Percentiles rank a stretch among this genome's conserved stretches.
These are phyloP conservation scores for Apocheima hispidaria DNA, from an alignment of 2,888 invertebrate genomes.

Conservation along the genomic window DNA sequence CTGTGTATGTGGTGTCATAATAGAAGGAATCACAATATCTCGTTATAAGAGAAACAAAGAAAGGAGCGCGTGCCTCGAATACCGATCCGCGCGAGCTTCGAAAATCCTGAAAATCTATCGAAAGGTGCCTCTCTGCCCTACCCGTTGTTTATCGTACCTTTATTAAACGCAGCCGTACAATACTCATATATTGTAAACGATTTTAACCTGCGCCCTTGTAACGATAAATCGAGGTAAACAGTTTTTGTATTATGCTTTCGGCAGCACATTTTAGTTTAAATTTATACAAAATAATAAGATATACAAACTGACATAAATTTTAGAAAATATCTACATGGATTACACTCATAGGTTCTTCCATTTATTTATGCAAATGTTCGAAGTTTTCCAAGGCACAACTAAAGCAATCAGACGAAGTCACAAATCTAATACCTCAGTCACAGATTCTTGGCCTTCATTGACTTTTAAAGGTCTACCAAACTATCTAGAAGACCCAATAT, in stretches of 20 bases:
- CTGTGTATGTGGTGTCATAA: slow-evolving; percentile 79
- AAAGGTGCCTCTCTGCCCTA: slow-evolving; percentile 47
- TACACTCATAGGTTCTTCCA: not conserved
- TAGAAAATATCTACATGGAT: not conserved
- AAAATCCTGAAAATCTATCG: slow-evolving; percentile 57
- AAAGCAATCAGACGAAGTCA: slow-evolving; percentile 58
- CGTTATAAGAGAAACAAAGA: slow-evolving; percentile 84
- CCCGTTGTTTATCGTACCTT: slow-evolving; percentile 50
- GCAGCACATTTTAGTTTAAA: not conserved
- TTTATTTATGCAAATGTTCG: slow-evolving; percentile 13
- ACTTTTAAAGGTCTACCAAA: slow-evolving; percentile 42
- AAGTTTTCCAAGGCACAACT: slow-evolving; percentile 52
- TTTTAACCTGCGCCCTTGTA: slow-evolving; percentile 25
- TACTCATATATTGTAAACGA: slow-evolving; percentile 31
- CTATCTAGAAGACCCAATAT: slow-evolving; percentile 18
- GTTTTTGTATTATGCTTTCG: slow-evolving; percentile 1
- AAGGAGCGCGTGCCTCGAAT: slow-evolving; percentile 77
- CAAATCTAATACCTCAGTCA: slow-evolving; percentile 55
- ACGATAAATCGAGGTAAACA: slow-evolving; percentile 12
- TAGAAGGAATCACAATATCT: slow-evolving; percentile 84
- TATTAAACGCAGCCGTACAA: slow-evolving; percentile 39
- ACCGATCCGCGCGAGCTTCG: slow-evolving; percentile 46
- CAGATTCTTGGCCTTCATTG: slow-evolving; percentile 46
- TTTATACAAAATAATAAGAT: not conserved
- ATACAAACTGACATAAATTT: not conserved